Conservation (phyloP, 2,797 vertebrate species). For the Nannoperca obscura region DNA sequence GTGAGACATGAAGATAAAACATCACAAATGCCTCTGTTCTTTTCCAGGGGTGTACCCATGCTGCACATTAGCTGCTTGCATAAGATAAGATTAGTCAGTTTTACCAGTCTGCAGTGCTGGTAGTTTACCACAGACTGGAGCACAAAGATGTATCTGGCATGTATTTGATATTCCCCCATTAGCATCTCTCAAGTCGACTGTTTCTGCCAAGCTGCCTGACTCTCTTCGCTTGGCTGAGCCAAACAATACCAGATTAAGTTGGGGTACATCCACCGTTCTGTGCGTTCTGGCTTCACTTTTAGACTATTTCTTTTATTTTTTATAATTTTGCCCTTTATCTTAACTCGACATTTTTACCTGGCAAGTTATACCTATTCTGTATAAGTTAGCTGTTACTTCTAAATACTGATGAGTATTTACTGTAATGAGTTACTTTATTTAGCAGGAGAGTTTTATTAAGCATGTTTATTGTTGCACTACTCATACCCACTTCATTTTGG, state of each 20-base stretch:
- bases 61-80: background rate
- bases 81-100: background rate
- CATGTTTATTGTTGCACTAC: background rate
- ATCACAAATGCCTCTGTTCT: background rate
- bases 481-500: slow-evolving; percentile 14
- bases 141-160: slow-evolving; percentile 4
- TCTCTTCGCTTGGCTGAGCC: slow-evolving; percentile 48
- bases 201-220: slow-evolving; percentile 20
- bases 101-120: background rate
- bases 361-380: background rate
- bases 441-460: background rate
- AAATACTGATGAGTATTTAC: no score
- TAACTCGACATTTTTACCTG: background rate
- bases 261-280: slow-evolving; percentile 24
- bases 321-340: slow-evolving; percentile 5
- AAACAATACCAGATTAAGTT: slow-evolving; percentile 60
- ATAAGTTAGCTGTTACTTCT: background rate
- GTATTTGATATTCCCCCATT: slow-evolving; percentile 12
- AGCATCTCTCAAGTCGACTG: slow-evolving; percentile 4
- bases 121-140: background rate
- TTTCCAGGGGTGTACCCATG: background rate
- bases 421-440: background rate
- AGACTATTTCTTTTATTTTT: background rate
- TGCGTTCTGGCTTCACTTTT: slow-evolving; percentile 39
- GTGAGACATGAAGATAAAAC: slow-evolving; percentile 76